Evolutionary conservation across 1,140 invertebrate genomes (phyloP), one percentile per base, ranked within the genome.

Genomic region (Aradophagus sp.): DNA sequence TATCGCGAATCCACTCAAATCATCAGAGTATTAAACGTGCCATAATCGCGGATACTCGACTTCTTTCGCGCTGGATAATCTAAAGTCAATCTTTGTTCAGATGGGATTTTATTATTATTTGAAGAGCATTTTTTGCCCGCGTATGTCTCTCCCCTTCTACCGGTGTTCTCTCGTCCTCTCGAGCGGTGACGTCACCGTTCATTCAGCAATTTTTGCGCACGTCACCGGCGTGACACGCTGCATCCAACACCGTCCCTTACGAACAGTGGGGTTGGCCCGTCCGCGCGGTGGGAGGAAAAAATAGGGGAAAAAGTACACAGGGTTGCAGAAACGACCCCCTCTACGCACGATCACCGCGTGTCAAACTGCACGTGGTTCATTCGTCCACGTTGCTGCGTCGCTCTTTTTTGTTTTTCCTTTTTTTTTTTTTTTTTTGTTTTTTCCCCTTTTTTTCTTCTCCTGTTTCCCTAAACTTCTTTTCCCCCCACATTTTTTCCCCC

Each of bases 161-260:
- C 35, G 16, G 35, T 44, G 44, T 52, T 44, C 70, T 70, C 47
- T 65, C 31, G 29, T 39, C 62, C 62, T 72, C 34, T 14, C 20
- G 20, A 29, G 14, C 20, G 11, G 76, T 86, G 84, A 85, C 84
- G 83, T 85, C 83, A 81, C 76, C 77, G 81, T 85, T 86, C 84
- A 86, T 86, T 86, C 84, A 86, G 82, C 80, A 84, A 85, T 85
- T 84, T 85, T 85, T 84, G 80, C 81, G 79, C 81, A 80, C 80
- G 82, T 85, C 83, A 85, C 77, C 76, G 65, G 72, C 76, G 74
- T 81, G 80, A 83, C 81, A 81, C 81, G 77, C 76, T 74, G 75
- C 77, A 80, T 82, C 77, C 78, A 77, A 77, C 62, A 72, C 41
- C 63, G 61, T 65, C 65, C 59, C 61, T 73, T 65, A 55, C 61